A percentile compares a stretch with the other conserved stretches of the same genome.
These are phyloP conservation scores for Crioceris asparagi DNA, from an alignment of 2,888 invertebrate species.

Conservation along the genomic window DNA sequence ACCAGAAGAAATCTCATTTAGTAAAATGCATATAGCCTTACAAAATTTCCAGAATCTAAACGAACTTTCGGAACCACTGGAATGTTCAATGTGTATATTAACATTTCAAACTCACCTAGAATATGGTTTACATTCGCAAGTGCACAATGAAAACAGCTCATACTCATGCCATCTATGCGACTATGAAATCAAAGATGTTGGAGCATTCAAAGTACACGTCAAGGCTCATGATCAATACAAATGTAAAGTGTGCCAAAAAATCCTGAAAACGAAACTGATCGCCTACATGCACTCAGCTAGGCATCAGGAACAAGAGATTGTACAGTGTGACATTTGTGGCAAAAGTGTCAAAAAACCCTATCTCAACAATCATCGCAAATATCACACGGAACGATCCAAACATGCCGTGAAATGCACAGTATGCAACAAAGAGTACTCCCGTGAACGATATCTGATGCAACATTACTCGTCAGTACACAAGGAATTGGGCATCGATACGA, in stretches of 20 bases:
- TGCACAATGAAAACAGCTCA: conserved; percentile 28
- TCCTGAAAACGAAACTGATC: conserved; percentile 37
- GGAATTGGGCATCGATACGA: conserved; percentile 24
- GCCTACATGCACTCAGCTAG: conserved; percentile 36
- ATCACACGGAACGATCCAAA: conserved; percentile 21
- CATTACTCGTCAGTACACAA: conserved; percentile 19
- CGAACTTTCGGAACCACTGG: conserved; percentile 31
- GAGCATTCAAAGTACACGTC: conserved; percentile 22
- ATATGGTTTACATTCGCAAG: conserved; percentile 30
- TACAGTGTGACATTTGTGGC: conserved; percentile 24
- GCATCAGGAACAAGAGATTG: conserved; percentile 20
- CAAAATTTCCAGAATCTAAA: conserved; percentile 14
- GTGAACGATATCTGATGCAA: conserved; percentile 7
- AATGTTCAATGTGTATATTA: conserved; percentile 44
- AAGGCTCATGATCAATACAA: conserved; percentile 26
- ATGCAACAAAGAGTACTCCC: conserved; percentile 21
- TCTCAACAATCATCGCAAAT: conserved; percentile 22
- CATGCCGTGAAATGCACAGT: conserved; percentile 18
- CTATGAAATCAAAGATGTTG: conserved; percentile 22
- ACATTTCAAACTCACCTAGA: conserved; percentile 37
- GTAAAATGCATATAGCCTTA: too few species aligned
- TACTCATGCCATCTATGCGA: conserved; percentile 32
- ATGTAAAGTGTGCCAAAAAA: conserved; percentile 24
- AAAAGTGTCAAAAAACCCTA: conserved; percentile 24
- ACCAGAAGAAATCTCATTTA: too few species aligned